Evolutionary conservation across 1,140 invertebrate species (phyloP).

Genomic region (Anastrepha obliqua): DNA sequence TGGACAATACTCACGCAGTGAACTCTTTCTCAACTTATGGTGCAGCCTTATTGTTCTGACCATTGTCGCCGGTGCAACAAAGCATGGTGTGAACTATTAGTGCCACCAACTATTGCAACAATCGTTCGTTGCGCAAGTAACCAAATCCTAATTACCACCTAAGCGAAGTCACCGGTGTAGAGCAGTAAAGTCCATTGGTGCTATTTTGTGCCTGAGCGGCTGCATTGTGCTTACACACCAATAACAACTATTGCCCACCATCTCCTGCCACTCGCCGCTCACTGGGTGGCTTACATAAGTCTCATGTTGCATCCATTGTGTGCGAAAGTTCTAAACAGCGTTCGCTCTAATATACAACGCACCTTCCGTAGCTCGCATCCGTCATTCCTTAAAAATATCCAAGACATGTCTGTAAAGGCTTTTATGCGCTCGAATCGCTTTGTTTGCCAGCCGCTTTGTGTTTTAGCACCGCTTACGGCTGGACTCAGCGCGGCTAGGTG

Average conservation of each 20-base stretch:
- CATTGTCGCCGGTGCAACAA: constrained; percentile 24
- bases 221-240: not conserved
- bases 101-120: constrained; percentile 45
- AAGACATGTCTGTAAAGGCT: not conserved
- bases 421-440: not conserved
- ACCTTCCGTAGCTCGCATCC: not conserved
- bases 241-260: too few relatives aligned
- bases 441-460: not conserved
- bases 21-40: not conserved
- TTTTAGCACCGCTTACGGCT: not conserved
- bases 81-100: constrained; percentile 48
- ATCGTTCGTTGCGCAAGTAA: not conserved
- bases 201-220: not conserved
- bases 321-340: constrained; percentile 10
- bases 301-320: not conserved
- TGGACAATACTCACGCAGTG: not conserved
- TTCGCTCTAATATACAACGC: not conserved
- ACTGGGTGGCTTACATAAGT: not conserved
- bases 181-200: not conserved
- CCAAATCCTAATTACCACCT: constrained; percentile 46
- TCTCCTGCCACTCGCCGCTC: not conserved
- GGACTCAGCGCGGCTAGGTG: not conserved
- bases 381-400: constrained; percentile 12
- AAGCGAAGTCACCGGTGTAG: not conserved
- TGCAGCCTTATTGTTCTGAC: not conserved